A percentile compares a stretch with the other conserved stretches of the same genome.
phyloP scores from a whole-genome alignment of 2,113 vertebrate species.

The Mustelus asterias region DNA sequence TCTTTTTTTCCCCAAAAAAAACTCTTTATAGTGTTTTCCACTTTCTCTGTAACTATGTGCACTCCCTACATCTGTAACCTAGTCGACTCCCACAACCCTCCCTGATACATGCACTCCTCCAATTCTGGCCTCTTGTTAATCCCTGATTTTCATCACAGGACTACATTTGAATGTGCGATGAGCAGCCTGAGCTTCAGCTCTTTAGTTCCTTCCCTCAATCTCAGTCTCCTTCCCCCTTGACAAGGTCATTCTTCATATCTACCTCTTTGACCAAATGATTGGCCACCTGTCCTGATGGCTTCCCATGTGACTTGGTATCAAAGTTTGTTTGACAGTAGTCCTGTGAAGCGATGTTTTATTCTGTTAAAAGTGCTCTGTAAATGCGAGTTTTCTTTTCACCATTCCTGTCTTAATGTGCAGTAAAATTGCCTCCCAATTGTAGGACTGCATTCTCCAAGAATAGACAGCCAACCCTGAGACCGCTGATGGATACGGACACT shows the following conservation, averaged over 20 bases:
- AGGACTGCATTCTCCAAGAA: conserved; percentile 31
- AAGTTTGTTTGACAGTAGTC: background rate
- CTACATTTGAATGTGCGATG: background rate
- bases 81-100: background rate
- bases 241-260: background rate
- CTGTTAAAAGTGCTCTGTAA: background rate
- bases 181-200: background rate
- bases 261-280: background rate
- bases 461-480: conserved; percentile 48
- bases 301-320: background rate
- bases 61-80: background rate
- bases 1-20: background rate
- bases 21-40: background rate
- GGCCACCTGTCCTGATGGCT: background rate
- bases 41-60: background rate
- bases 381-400: background rate
- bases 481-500: conserved; percentile 36
- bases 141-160: background rate
- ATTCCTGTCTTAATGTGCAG: background rate
- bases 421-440: no score
- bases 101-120: background rate
- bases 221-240: background rate
- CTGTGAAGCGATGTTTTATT: background rate
- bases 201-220: background rate
- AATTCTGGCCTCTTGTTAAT: background rate